Conservation (phyloP, 2,113 vertebrate species). For the Ochotona curzoniae region DNA sequence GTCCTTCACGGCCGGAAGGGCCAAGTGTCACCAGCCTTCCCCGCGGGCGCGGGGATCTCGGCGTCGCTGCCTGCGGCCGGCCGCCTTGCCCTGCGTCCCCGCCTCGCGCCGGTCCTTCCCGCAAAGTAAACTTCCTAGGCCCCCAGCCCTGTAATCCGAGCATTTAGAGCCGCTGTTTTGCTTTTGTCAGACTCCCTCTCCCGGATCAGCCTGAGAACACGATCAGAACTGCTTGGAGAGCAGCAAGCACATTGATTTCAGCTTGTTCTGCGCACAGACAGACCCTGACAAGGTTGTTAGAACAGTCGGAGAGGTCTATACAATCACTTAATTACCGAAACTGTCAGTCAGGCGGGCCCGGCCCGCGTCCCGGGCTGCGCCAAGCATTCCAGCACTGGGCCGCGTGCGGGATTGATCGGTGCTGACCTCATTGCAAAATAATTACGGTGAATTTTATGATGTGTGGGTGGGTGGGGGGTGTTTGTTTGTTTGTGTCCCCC, state of each 20-base stretch:
- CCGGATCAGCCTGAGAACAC: constrained; percentile 84
- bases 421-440: constrained; percentile 98
- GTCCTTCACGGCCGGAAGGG: rapidly evolving
- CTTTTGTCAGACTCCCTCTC: constrained; percentile 82
- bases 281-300: constrained; percentile 98
- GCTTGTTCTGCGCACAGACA: constrained; percentile 93
- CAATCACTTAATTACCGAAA: constrained; percentile 99
- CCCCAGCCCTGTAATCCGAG: background rate
- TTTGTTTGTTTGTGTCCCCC: no score
- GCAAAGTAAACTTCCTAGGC: constrained; percentile 83
- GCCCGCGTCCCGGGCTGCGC: constrained; percentile 90
- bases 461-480: constrained; percentile 91
- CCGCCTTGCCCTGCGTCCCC: background rate
- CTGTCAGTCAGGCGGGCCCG: constrained; percentile 96
- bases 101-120: background rate
- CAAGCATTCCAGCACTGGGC: constrained; percentile 93
- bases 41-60: background rate
- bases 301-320: constrained; percentile 95
- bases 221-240: constrained; percentile 91
- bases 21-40: background rate
- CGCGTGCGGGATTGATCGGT: constrained; percentile 95
- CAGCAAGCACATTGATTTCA: constrained; percentile 95
- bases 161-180: constrained; percentile 77
- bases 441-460: constrained; percentile 97
- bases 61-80: no score